Percentiles rank a stretch among this genome's conserved stretches.
phyloP scores from a whole-genome alignment of 2,113 vertebrate genomes.

The Calidris pugnax region DNA sequence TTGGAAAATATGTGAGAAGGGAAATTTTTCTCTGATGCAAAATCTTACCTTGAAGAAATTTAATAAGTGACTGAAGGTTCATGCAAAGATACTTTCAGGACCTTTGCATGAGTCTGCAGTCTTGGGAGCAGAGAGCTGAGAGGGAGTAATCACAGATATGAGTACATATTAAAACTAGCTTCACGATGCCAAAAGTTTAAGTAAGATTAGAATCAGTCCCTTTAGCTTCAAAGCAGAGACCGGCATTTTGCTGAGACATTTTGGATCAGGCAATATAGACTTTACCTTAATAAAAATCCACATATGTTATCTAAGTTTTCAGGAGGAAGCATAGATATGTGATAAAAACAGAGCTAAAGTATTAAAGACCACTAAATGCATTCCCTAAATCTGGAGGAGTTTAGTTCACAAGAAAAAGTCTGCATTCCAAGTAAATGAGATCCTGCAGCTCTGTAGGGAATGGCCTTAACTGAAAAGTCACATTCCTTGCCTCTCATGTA shows the following conservation, averaged over 20 bases:
- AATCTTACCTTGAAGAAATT: not conserved
- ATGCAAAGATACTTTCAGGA: not conserved
- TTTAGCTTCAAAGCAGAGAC: not conserved
- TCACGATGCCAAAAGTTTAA: not conserved
- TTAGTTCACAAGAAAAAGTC: not conserved
- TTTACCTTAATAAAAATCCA: conserved; percentile 14
- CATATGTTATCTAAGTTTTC: conserved; percentile 3
- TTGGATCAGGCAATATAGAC: not conserved
- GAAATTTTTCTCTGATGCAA: not conserved
- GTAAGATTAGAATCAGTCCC: not conserved
- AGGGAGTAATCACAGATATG: not conserved
- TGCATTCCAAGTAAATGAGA: conserved; percentile 49
- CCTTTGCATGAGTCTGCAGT: not conserved
- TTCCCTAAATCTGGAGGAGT: conserved; percentile 21
- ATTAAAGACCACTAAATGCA: not conserved
- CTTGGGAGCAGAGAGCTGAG: not conserved
- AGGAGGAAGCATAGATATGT: not conserved
- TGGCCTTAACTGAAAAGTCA: conserved; percentile 36
- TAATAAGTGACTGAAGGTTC: not conserved
- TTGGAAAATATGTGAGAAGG: not conserved
- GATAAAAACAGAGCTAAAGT: conserved; percentile 14
- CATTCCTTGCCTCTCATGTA: not conserved
- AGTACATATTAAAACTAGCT: not conserved
- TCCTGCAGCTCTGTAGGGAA: conserved; percentile 27
- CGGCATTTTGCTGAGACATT: not conserved